Evolutionary conservation across 2,797 vertebrate species (phyloP), one percentile per base, ranked within the genome.

Genomic region (Sebastes hubbsi): DNA sequence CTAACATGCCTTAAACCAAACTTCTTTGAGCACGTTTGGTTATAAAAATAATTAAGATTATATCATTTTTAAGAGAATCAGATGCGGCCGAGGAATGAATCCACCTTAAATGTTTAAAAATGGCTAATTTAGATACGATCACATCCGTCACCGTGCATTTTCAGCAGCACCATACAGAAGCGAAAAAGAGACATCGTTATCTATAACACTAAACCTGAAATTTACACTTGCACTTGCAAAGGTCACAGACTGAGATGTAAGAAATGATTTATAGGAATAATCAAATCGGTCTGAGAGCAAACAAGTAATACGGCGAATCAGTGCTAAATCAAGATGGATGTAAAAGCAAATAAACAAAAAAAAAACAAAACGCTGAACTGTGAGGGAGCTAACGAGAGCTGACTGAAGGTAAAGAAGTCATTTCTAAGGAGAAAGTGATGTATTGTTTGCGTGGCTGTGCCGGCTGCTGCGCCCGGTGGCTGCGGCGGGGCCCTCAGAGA

Each of bases 401-500:
- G 90, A 88, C 88, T 84, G 85, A 52, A 84, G 87, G 86, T 91
- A 86, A 80, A n/a, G 18, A 81, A 90, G 81, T 79, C 29, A 80
- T 89, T 86, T 88, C 77, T 84, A 73, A 79, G 80, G 77, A 72
- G 80, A 91, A 78, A 73, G 89, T 87, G 82, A 87, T 89, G 78
- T 87, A 87, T 91, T 59, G 90, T 86, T 82, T 82, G 82, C 61
- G 58, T 64, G 62, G 61, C 63, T 72, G 55, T 32, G 55, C 24
- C 4, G 49, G 52, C 75, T 75, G 78, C 85, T 2, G 62, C n/a
- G 58, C 55, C 63, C 60, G 5, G 56, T 75, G 80, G 81, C 89
- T 78, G 85, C 83, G 34, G 75, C 30, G 18, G 82, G 84, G 84
- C 86, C 94, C 91, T 92, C 80, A 68, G 91, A 93, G 92, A 91